These are phyloP conservation scores for Apis dorsata DNA, from an alignment of 1,140 invertebrate genomes.

Conservation along the genomic window DNA sequence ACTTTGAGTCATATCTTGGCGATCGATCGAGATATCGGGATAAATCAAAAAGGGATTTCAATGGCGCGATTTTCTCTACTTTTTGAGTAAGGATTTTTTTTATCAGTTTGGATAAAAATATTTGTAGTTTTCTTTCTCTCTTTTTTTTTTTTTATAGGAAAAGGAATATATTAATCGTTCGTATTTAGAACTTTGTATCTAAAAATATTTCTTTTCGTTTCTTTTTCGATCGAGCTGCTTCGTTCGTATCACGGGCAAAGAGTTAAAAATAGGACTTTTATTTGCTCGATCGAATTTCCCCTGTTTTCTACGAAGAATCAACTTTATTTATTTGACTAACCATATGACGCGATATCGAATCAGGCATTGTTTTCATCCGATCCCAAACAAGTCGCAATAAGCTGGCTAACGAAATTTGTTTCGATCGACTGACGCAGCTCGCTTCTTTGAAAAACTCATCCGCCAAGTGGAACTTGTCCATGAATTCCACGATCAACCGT, in stretches of 20 bases:
- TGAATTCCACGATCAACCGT: conserved; percentile 54
- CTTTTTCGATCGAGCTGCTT: neutral
- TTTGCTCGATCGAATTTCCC: neutral
- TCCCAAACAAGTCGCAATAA: conserved; percentile 52
- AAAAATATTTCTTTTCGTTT: no score
- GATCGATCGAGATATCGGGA: no score
- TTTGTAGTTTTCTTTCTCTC: no score
- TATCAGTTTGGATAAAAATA: no score
- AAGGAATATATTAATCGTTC: neutral
- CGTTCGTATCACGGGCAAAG: no score
- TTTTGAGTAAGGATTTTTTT: no score
- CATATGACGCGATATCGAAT: conserved; percentile 48
- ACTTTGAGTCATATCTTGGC: no score
- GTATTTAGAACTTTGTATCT: no score
- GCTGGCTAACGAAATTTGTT: conserved; percentile 45
- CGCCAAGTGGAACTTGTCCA: conserved; percentile 53
- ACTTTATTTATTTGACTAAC: conserved; percentile 16
- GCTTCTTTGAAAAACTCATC: conserved; percentile 40
- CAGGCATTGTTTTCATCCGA: conserved; percentile 42
- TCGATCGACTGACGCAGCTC: conserved; percentile 27
- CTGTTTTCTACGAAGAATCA: neutral
- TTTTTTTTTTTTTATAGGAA: no score
- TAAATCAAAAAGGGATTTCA: no score
- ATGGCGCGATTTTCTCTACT: no score
- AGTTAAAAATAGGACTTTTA: neutral